Conservation (phyloP, 1,140 invertebrate genomes). For the Cydia amplana region DNA sequence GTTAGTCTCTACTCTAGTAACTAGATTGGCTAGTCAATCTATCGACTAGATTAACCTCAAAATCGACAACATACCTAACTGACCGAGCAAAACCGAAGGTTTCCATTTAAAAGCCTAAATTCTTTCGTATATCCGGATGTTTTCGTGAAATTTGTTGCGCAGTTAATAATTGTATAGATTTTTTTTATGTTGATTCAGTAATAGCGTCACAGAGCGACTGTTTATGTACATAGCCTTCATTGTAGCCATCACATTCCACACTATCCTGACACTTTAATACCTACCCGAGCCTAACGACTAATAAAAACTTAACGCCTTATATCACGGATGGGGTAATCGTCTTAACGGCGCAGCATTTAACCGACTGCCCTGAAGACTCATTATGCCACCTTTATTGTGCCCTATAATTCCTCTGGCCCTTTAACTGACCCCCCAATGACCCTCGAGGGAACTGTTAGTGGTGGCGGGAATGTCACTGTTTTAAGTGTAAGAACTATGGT, state of each 20-base stretch:
- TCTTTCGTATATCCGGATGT: too few relatives aligned
- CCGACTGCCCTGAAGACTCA: constrained; percentile 63
- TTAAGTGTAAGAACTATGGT: background rate
- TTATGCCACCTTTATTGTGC: constrained; percentile 68
- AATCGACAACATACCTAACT: too few relatives aligned
- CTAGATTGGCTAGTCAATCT: too few relatives aligned
- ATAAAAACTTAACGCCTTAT: constrained; percentile 26
- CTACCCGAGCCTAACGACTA: background rate
- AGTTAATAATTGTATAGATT: too few relatives aligned
- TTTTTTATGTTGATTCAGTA: too few relatives aligned
- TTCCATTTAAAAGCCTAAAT: too few relatives aligned
- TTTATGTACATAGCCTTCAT: background rate
- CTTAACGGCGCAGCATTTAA: constrained; percentile 42
- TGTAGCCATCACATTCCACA: background rate
- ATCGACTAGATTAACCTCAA: too few relatives aligned
- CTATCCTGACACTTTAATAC: background rate
- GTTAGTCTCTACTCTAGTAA: too few relatives aligned
- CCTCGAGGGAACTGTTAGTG: constrained; percentile 61
- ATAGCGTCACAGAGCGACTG: too few relatives aligned
- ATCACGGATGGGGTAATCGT: constrained; percentile 27
- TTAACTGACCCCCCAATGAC: constrained; percentile 73
- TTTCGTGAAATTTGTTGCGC: too few relatives aligned
- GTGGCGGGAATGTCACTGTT: background rate
- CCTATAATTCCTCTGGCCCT: constrained; percentile 63
- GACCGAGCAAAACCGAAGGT: too few relatives aligned